Conservation (phyloP, 1,140 invertebrate genomes). For the honey bee (Apis mellifera) region Amel_HAv3.1 CM009943.2:8347001-8347500, state of each 20-base stretch:
- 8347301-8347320: not conserved
- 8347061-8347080: not conserved
- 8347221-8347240: constrained; percentile 69
- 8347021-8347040: no score
- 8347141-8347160: constrained; percentile 29
- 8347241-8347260: constrained; percentile 47
- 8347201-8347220: constrained; percentile 77
- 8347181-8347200: constrained; percentile 52
- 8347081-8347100: not conserved
- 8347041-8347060: no score
- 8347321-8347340: no score
- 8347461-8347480: constrained; percentile 29
- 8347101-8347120: constrained; percentile 19
- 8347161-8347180: constrained; percentile 23
- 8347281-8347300: constrained; percentile 3
- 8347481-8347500: constrained; percentile 27
- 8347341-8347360: constrained; percentile 1
- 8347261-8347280: constrained; percentile 38
- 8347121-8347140: constrained; percentile 9
- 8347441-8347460: constrained; percentile 25
- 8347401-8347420: not conserved
- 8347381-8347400: constrained; percentile 40
- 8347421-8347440: not conserved
- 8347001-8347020: no score
- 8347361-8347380: constrained; percentile 27